phyloP scores from a whole-genome alignment of 1,140 invertebrate genomes.

The Macrocentrus cingulum region DNA sequence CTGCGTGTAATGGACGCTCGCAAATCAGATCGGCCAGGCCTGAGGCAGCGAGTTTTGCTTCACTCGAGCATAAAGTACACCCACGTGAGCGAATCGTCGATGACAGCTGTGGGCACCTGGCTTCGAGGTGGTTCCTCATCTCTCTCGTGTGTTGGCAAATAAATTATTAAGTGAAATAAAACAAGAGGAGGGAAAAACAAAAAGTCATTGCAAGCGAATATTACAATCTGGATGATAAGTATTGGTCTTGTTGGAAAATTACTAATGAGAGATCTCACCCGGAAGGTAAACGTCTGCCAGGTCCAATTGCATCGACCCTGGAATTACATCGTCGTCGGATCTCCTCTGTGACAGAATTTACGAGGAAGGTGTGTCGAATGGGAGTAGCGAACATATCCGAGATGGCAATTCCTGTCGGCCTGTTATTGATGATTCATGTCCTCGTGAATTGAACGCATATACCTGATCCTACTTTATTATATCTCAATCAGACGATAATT shows the following conservation, averaged over 20 bases:
- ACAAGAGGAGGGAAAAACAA: not conserved
- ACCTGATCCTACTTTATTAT: not conserved
- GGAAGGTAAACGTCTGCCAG: slow-evolving; percentile 13
- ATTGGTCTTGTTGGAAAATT: slow-evolving; percentile 1
- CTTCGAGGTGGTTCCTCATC: not conserved
- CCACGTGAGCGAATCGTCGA: slow-evolving; percentile 41
- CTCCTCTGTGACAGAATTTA: slow-evolving; percentile 14
- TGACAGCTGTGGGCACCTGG: slow-evolving; percentile 25
- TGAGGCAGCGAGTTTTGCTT: slow-evolving; percentile 12
- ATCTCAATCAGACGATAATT: no score
- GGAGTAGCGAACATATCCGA: slow-evolving; percentile 14
- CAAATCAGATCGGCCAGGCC: slow-evolving; percentile 46
- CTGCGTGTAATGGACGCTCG: slow-evolving; percentile 42
- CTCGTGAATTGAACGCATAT: not conserved
- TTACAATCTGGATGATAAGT: slow-evolving; percentile 7
- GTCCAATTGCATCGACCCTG: slow-evolving; percentile 8
- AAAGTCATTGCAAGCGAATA: not conserved
- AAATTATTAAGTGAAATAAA: not conserved
- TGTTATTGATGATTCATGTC: slow-evolving; percentile 23
- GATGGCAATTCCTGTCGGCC: slow-evolving; percentile 25
- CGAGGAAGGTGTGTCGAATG: slow-evolving; percentile 29
- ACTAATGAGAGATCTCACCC: slow-evolving; percentile 16
- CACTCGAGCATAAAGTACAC: slow-evolving; percentile 43
- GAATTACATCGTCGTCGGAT: slow-evolving; percentile 5
- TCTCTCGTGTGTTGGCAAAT: not conserved